Evolutionary conservation across 2,113 vertebrate genomes (phyloP), one percentile per base, ranked within the genome.

Genomic region (Centropus bengalensis): DNA sequence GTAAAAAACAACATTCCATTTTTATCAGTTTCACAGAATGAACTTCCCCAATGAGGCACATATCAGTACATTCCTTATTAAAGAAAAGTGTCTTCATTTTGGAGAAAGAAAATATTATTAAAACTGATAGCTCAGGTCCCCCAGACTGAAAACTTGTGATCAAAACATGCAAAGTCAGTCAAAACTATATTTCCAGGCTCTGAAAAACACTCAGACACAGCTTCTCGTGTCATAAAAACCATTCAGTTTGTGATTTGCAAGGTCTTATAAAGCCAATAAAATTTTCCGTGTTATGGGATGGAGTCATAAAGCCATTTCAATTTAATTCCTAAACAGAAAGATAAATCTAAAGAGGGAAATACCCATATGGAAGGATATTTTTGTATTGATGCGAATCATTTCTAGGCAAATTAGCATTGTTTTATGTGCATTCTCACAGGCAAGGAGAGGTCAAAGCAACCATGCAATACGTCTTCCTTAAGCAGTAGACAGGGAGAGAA

Each of bases 291-390:
- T n/a, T 58, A 8, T 38, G 45, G 49, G 45, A 89, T 59, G 45
- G 75, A 90, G 69, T 8, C 14, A 5, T 87, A 89, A 95, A 92
- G 59, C 67, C 21, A 22, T 62, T 95, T 77, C 88, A 83, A 77
- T 77, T 90, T 73, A 42, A 22, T 83, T 77, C 38, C 55, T 69
- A 55, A 76, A 71, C 67, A 86, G 33, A 51, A 86, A 32, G 32
- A 86, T 80, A 83, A 90, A 93, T 83, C 68, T 80, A 21, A 77
- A 80, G 82, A 77, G 55, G 55, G 45, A 86, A 91, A 94, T 51
- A 28, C 19, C 30, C n/a, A 2, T 49, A 45, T 3, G 16, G 27
- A 69, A 66, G 24, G 79, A 33, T 66, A 40, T 14, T 76, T 91
- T 55, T 66, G 16, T 62, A 45, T 8, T 55, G 21, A 63, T 74